Evolutionary conservation across 1,140 invertebrate genomes (phyloP).

Genomic region (Cydia pomonella): DNA sequence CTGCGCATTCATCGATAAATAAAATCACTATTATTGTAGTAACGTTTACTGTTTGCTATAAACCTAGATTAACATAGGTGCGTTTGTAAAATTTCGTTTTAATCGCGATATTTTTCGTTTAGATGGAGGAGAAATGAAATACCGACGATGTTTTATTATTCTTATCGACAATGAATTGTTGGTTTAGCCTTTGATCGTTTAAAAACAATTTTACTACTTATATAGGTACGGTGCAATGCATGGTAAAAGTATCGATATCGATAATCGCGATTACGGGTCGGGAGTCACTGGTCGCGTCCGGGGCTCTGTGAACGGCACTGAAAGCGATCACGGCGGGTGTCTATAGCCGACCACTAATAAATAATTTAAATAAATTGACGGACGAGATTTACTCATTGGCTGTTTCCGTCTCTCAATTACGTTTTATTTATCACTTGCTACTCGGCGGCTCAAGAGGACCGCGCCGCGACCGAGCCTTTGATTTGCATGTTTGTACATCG

Average conservation of each 20-base stretch:
- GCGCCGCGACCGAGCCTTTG: constrained; percentile 42
- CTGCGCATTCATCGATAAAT: constrained; percentile 49
- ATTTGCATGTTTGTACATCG: constrained; percentile 24
- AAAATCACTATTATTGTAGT: neutral
- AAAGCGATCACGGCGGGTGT: constrained; percentile 76
- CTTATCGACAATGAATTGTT: too few species aligned
- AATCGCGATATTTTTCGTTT: too few species aligned
- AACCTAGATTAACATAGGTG: too few species aligned
- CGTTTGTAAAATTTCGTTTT: too few species aligned
- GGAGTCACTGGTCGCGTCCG: constrained; percentile 62
- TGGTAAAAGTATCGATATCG: constrained; percentile 51
- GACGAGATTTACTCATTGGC: constrained; percentile 80
- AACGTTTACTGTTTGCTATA: too few species aligned
- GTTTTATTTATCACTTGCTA: constrained; percentile 79
- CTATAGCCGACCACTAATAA: constrained; percentile 79
- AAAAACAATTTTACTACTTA: too few species aligned
- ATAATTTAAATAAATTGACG: constrained; percentile 81
- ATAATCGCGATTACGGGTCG: constrained; percentile 23
- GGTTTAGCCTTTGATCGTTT: too few species aligned
- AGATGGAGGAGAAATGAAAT: too few species aligned
- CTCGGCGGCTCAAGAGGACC: constrained; percentile 58
- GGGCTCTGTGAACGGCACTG: constrained; percentile 67
- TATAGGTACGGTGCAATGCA: too few species aligned
- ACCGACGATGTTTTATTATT: too few species aligned
- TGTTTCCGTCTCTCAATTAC: constrained; percentile 79